A percentile compares a stretch with the other conserved stretches of the same genome.
Evolutionary conservation across 1,140 invertebrate species (phyloP).

Genomic region (Bombus pascuorum): DNA sequence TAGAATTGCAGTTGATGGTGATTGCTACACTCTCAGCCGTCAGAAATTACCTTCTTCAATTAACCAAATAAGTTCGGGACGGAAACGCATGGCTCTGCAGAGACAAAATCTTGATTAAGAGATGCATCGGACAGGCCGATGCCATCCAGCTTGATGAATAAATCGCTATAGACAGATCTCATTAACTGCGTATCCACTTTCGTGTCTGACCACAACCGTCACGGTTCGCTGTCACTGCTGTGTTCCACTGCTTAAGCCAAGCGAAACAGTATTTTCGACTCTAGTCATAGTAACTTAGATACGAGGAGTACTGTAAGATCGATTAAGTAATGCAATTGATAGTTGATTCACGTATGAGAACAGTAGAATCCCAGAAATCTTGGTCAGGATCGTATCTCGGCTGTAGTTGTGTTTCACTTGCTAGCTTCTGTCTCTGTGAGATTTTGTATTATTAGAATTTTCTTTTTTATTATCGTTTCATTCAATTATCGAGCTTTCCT

Average conservation of each 20-base stretch:
- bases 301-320: neutral
- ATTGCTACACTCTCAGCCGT: slow-evolving; percentile 11
- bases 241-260: neutral
- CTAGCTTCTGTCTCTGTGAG: too few species aligned
- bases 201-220: slow-evolving; percentile 40
- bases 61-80: slow-evolving; percentile 45
- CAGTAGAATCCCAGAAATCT: neutral
- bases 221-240: neutral
- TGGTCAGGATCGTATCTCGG: neutral
- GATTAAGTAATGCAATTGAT: neutral
- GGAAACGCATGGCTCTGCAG: slow-evolving; percentile 15
- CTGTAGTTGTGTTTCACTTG: neutral
- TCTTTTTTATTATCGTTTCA: neutral
- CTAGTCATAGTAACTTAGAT: neutral
- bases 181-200: slow-evolving; percentile 40
- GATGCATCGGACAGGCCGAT: slow-evolving; percentile 14
- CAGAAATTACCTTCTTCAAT: slow-evolving; percentile 42
- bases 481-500: neutral
- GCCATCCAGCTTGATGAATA: slow-evolving; percentile 22
- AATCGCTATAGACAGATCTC: slow-evolving; percentile 41
- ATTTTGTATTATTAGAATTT: neutral
- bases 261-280: neutral
- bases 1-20: slow-evolving; percentile 17
- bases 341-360: neutral
- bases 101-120: slow-evolving; percentile 42